These are phyloP conservation scores for Leptinotarsa rubiginosa DNA, from an alignment of 2,888 invertebrate genomes.

Conservation along the genomic window DNA sequence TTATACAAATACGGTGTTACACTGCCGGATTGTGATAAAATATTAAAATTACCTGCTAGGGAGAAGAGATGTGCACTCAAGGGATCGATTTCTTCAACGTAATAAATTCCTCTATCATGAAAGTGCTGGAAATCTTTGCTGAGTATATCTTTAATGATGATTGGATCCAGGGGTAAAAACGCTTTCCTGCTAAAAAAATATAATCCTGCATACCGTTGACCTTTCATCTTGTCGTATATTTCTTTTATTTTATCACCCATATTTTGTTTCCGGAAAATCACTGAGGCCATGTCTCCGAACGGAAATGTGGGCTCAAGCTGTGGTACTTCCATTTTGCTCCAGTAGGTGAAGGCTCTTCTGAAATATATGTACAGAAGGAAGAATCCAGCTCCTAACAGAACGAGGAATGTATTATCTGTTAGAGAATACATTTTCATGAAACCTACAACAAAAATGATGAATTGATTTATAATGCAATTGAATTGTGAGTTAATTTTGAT, in stretches of 20 bases:
- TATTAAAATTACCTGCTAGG: conserved; percentile 58
- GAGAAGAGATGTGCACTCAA: conserved; percentile 73
- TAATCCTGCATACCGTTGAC: conserved; percentile 69
- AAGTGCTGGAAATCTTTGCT: conserved; percentile 72
- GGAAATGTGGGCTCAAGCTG: conserved; percentile 72
- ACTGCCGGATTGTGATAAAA: not conserved
- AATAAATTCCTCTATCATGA: conserved; percentile 74
- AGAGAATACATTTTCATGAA: conserved; percentile 13
- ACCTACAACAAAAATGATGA: not conserved
- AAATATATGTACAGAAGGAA: conserved; percentile 57
- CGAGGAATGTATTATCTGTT: conserved; percentile 1
- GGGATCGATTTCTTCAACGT: conserved; percentile 73
- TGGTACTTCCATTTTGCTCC: conserved; percentile 71
- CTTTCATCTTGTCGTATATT: conserved; percentile 68
- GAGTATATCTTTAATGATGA: conserved; percentile 72
- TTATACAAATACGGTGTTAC: no score
- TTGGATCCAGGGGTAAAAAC: conserved; percentile 73
- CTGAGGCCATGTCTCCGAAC: conserved; percentile 72
- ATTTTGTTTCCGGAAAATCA: conserved; percentile 70
- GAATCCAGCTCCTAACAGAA: conserved; percentile 20
- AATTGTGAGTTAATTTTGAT: no score
- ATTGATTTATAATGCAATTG: no score
- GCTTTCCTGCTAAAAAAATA: conserved; percentile 74
- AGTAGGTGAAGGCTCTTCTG: conserved; percentile 69
- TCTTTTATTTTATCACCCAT: conserved; percentile 74